Conservation (phyloP, 1,140 invertebrate species). For the Leptopilina clavipes region DNA sequence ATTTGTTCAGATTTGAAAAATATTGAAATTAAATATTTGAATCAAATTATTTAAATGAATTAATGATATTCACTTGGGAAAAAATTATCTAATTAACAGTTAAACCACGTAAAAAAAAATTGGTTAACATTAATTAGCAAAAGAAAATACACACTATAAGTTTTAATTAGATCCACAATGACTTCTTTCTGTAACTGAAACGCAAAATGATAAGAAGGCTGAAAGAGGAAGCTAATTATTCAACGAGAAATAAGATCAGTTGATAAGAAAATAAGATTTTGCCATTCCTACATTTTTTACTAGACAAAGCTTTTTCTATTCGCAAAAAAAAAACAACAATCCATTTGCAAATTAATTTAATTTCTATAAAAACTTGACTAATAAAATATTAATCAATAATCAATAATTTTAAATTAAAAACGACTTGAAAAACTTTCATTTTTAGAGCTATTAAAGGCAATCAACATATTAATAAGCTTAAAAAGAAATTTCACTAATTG, state of each 20-base stretch:
- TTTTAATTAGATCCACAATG: conserved; percentile 1
- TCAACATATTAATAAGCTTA: too few species aligned
- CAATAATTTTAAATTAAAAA: too few species aligned
- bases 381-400: too few species aligned
- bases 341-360: not conserved
- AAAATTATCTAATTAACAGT: too few species aligned
- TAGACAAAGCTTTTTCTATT: not conserved
- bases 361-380: too few species aligned
- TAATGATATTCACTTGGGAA: too few species aligned
- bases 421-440: too few species aligned
- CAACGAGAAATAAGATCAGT: conserved; percentile 8
- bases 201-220: conserved; percentile 18
- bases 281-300: not conserved
- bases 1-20: too few species aligned
- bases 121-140: not conserved
- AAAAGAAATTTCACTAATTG: too few species aligned
- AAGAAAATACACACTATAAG: not conserved
- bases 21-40: too few species aligned
- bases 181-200: conserved; percentile 18
- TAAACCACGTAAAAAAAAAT: not conserved
- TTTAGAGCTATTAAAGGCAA: too few species aligned
- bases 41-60: too few species aligned
- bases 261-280: conserved; percentile 23
- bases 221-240: conserved; percentile 21
- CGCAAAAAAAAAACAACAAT: not conserved